Evolutionary conservation across 92 coral and sea anemone species (phyloP).

Genomic region (Diadumene lineata): DNA sequence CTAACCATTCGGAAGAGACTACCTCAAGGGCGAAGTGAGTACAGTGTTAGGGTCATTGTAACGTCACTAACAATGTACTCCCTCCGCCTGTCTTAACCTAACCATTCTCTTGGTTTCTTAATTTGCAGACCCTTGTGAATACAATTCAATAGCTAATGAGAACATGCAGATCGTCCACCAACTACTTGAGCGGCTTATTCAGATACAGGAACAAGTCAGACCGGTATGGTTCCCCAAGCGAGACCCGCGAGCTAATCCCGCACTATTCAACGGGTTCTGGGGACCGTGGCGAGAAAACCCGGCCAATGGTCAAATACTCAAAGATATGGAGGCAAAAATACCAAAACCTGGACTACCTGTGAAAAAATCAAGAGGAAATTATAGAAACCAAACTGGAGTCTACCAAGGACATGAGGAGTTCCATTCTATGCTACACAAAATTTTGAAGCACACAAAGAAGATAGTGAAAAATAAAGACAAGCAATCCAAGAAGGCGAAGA

Average conservation of each 20-base stretch:
- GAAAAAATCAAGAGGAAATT: background rate
- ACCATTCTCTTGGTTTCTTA: background rate
- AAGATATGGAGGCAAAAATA: slow-evolving; percentile 19
- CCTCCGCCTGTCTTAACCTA: no score
- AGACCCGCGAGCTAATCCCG: slow-evolving; percentile 68
- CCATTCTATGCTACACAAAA: slow-evolving; percentile 7
- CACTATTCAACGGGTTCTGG: slow-evolving; percentile 66
- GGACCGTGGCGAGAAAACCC: slow-evolving; percentile 73
- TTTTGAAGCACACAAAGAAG: slow-evolving; percentile 4
- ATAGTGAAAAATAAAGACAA: background rate
- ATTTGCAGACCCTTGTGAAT: slow-evolving; percentile 89
- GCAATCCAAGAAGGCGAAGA: slow-evolving; percentile 16
- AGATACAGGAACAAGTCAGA: slow-evolving; percentile 55
- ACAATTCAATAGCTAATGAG: slow-evolving; percentile 69
- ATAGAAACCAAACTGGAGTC: background rate
- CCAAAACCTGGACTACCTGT: background rate
- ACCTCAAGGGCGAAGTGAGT: no score
- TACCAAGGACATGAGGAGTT: slow-evolving; percentile 28
- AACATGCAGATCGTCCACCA: slow-evolving; percentile 55
- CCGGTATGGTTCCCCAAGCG: slow-evolving; percentile 84
- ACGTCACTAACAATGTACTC: no score
- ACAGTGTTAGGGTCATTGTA: no score
- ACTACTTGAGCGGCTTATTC: slow-evolving; percentile 53
- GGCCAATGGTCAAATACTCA: slow-evolving; percentile 14
- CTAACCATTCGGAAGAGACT: no score